Evolutionary conservation across 2,888 invertebrate species (phyloP).

Genomic region (Leucophenga maculata): DNA sequence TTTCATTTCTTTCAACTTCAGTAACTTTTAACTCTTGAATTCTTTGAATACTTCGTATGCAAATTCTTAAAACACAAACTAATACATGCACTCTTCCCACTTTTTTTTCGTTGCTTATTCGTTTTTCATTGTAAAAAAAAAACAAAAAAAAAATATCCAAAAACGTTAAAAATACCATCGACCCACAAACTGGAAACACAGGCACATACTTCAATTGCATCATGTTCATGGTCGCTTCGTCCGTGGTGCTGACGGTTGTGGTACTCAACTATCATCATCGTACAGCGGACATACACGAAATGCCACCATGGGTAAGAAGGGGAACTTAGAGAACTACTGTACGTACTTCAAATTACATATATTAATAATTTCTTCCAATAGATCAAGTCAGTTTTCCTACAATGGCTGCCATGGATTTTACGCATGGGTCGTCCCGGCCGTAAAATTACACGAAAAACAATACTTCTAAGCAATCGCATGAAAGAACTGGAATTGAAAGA

Average conservation of each 20-base stretch:
- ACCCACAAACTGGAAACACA: constrained; percentile 72
- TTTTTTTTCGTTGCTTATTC: constrained; percentile 35
- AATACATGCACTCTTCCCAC: constrained; percentile 43
- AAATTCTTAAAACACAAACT: constrained; percentile 36
- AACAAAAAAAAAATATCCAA: too few relatives aligned
- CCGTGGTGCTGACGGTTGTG: constrained; percentile 96
- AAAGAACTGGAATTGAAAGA: constrained; percentile 94
- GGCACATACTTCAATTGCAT: constrained; percentile 99
- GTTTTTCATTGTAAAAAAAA: constrained; percentile 30
- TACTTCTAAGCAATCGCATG: constrained; percentile 92
- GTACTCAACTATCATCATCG: constrained; percentile 98
- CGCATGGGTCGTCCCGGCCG: constrained; percentile 97
- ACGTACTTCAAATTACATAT: neutral
- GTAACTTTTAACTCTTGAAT: too few relatives aligned
- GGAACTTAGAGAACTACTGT: too few relatives aligned
- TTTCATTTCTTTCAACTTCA: constrained; percentile 46
- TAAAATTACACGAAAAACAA: constrained; percentile 91
- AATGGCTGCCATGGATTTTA: constrained; percentile 97
- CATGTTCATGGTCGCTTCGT: constrained; percentile 99
- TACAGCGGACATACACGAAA: constrained; percentile 95
- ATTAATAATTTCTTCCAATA: constrained; percentile 69
- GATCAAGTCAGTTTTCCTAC: constrained; percentile 95
- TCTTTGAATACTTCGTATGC: too few relatives aligned
- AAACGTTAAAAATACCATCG: constrained; percentile 5
- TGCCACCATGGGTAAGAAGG: constrained; percentile 98